Percentiles rank a stretch among this genome's conserved stretches.
Evolutionary conservation across 2,797 vertebrate species (phyloP).

Genomic region (Vireo griseus): DNA sequence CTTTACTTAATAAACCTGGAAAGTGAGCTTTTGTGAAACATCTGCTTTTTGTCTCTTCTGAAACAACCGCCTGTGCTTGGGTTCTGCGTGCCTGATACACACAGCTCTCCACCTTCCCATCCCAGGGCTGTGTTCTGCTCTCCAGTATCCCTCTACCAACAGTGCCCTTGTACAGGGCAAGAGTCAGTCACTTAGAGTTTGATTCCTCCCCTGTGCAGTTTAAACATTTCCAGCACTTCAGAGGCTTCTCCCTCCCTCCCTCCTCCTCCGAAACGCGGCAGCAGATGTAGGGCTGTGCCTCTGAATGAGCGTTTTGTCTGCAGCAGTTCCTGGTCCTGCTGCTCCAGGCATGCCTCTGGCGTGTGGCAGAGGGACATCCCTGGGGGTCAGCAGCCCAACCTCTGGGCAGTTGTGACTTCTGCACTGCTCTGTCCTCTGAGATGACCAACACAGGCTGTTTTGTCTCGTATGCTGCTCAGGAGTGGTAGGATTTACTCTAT

Average conservation of each 20-base stretch:
- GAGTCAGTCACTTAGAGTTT: fast-evolving
- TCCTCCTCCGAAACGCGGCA: neutral
- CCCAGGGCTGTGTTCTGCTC: neutral
- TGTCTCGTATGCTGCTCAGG: neutral
- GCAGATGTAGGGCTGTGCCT: neutral
- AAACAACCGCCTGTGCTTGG: fast-evolving
- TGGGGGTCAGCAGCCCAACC: neutral
- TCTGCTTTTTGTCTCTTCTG: slow-evolving; percentile 61
- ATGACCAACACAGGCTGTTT: fast-evolving
- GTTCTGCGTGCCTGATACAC: fast-evolving
- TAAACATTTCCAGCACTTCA: neutral
- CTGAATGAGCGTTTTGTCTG: neutral
- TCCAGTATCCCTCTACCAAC: neutral
- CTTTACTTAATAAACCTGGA: slow-evolving; percentile 72
- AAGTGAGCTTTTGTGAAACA: slow-evolving; percentile 69
- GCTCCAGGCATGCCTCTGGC: neutral
- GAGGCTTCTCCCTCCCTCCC: neutral
- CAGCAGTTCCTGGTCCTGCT: neutral
- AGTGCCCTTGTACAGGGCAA: fast-evolving
- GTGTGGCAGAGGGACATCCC: neutral
- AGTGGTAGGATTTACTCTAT: neutral
- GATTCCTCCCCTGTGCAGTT: neutral
- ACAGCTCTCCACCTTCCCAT: fast-evolving
- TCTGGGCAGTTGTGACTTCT: fast-evolving
- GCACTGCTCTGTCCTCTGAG: fast-evolving